Evolutionary conservation across 2,888 invertebrate species (phyloP), one percentile per base, ranked within the genome.

Genomic region (Tetropium fuscum): DNA sequence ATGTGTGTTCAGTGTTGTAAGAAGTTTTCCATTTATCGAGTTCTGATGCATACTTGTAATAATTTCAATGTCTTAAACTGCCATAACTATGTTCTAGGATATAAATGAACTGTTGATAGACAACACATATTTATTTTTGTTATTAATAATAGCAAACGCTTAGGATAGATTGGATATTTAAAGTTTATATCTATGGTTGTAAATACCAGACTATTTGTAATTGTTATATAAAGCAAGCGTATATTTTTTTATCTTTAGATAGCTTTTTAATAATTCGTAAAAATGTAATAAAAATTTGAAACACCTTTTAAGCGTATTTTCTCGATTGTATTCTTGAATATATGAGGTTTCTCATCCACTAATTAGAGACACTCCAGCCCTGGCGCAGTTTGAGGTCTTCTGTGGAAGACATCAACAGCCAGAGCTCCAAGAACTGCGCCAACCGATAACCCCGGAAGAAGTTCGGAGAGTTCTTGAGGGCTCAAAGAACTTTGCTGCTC

Each of bases 11-110:
- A 7, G 25, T 43, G 20, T 22, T 10, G 20, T n/a, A n/a, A 4
- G n/a, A 41, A 38, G 13, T 34, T 20, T n/a, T n/a, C n/a, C 7
- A 18, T 27, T 27, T 44, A 13, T n/a, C 16, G 3, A 15, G 30
- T n/a, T 27, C 1, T 27, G 25, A 8, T 25, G 22, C 2, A 13
- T 7, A 8, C 15, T 11, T 22, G 3, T 13, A 27, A 19, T 51
- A 2, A n/a, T 10, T 10, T 43, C 2, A 47, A 47, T 19, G 18
- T 48, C 36, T 19, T 22, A 58, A 63, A 63, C 66, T 64, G 64
- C 64, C 66, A 63, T 60, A 45, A 51, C 45, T 51, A 61, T 63
- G 63, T 66, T 66, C 61, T 63, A 32, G 60, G 56, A 58, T n/a
- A 55, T 57, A 20, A 36, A 56, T 55, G 53, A 44, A 57, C 58